A percentile compares a stretch with the other conserved stretches of the same genome.
Evolutionary conservation across 2,797 vertebrate species (phyloP).

Genomic region (Potorous gilbertii): DNA sequence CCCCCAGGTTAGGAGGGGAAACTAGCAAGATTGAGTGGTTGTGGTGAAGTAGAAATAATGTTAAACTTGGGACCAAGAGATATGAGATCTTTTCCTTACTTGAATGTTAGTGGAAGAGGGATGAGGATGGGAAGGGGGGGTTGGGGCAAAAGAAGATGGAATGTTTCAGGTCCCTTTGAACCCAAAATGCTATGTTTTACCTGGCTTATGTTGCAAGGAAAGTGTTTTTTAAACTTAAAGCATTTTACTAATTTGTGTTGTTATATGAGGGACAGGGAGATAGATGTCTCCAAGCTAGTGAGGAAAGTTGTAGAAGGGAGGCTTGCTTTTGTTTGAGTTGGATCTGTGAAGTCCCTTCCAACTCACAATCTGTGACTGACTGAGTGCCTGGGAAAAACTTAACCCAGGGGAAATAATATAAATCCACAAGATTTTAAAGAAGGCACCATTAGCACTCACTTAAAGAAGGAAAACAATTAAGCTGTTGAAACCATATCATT

Average conservation of each 20-base stretch:
- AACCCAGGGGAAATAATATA: background rate
- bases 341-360: background rate
- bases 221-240: background rate
- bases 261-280: background rate
- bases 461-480: slow-evolving; percentile 60
- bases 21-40: background rate
- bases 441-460: slow-evolving; percentile 54
- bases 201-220: background rate
- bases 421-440: slow-evolving; percentile 55
- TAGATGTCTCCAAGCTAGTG: background rate
- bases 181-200: background rate
- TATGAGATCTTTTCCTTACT: background rate
- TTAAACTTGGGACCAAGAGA: background rate
- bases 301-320: background rate
- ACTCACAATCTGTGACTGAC: background rate
- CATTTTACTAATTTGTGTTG: background rate
- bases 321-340: background rate
- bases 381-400: background rate
- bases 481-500: slow-evolving; percentile 30
- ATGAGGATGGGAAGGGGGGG: background rate
- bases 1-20: background rate
- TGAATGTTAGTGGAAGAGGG: background rate
- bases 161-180: background rate
- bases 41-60: background rate
- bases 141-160: background rate